Percentiles rank a stretch among this genome's conserved stretches.
phyloP scores from a whole-genome alignment of 2,888 invertebrate species.

The Tetragonula carbonaria region DNA sequence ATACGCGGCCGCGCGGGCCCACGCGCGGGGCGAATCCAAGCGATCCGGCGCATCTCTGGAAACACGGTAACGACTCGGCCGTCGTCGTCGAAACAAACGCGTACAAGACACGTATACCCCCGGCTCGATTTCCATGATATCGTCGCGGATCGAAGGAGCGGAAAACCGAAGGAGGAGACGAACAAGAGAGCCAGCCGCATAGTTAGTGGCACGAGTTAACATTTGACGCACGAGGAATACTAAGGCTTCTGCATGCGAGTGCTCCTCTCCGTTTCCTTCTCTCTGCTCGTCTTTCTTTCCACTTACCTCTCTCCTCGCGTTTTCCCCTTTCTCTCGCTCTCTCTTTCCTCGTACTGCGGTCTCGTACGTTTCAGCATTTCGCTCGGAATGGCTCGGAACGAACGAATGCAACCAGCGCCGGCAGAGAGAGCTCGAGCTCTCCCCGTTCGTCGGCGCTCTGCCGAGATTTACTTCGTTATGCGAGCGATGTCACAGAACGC shows the following conservation, averaged over 20 bases:
- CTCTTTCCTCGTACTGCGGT: slow-evolving; percentile 16
- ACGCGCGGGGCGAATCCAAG: slow-evolving; percentile 4
- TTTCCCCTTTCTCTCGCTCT: slow-evolving; percentile 42
- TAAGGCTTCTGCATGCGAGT: slow-evolving; percentile 72
- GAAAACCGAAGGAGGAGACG: slow-evolving; percentile 36
- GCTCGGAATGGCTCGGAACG: slow-evolving; percentile 50
- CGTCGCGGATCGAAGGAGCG: slow-evolving; percentile 40
- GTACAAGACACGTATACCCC: slow-evolving; percentile 9
- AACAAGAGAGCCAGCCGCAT: slow-evolving; percentile 73
- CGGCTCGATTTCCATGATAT: slow-evolving; percentile 73
- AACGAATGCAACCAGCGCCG: neutral
- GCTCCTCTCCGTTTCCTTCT: slow-evolving; percentile 17
- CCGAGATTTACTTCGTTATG: slow-evolving; percentile 75
- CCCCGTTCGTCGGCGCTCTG: slow-evolving; percentile 4
- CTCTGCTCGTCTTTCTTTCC: neutral
- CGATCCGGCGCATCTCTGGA: slow-evolving; percentile 55
- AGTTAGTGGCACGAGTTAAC: slow-evolving; percentile 80
- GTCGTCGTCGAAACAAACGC: slow-evolving; percentile 66
- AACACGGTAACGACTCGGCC: slow-evolving; percentile 73
- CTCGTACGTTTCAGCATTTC: slow-evolving; percentile 56
- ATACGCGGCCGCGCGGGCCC: slow-evolving; percentile 11
- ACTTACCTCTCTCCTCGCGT: slow-evolving; percentile 5
- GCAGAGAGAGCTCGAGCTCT: neutral
- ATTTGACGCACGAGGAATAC: slow-evolving; percentile 82
- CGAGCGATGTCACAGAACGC: slow-evolving; percentile 72